Conservation (phyloP, 2,888 invertebrate genomes). For the Helicoverpa assulta region DNA sequence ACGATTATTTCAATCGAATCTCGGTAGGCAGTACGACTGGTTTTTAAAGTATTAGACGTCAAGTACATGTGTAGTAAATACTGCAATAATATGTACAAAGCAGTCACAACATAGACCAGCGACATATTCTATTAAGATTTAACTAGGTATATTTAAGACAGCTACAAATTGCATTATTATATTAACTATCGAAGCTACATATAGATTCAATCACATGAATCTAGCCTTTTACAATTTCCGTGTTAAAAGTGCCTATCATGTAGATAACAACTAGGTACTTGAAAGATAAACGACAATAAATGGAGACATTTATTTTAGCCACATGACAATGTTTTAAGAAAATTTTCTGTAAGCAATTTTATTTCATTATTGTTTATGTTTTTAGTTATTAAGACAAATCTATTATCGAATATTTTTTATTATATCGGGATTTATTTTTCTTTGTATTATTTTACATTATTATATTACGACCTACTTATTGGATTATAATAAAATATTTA, state of each 20-base stretch:
- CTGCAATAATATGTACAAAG: slow-evolving; percentile 48
- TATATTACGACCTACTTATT: slow-evolving; percentile 36
- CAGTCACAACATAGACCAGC: slow-evolving; percentile 28
- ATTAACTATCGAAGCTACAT: neutral
- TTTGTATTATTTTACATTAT: slow-evolving; percentile 46
- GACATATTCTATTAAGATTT: slow-evolving; percentile 23
- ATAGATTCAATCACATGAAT: slow-evolving; percentile 17
- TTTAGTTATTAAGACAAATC: slow-evolving; percentile 29
- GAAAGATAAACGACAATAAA: too few species aligned
- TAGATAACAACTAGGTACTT: neutral
- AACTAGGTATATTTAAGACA: slow-evolving; percentile 4
- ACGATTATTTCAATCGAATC: slow-evolving; percentile 52
- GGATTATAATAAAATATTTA: slow-evolving; percentile 59
- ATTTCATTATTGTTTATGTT: slow-evolving; percentile 28
- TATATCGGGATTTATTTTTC: slow-evolving; percentile 38
- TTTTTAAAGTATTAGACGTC: slow-evolving; percentile 11
- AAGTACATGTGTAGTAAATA: slow-evolving; percentile 7
- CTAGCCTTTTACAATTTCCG: slow-evolving; percentile 9
- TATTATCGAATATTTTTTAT: slow-evolving; percentile 12
- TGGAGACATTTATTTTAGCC: neutral
- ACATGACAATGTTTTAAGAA: slow-evolving; percentile 1
- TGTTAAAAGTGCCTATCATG: slow-evolving; percentile 1
- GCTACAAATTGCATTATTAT: neutral
- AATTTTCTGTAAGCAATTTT: slow-evolving; percentile 7
- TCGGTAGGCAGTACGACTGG: slow-evolving; percentile 30